Conservation (phyloP, 2,888 invertebrate genomes). For the Trissolcus japonicus region DNA sequence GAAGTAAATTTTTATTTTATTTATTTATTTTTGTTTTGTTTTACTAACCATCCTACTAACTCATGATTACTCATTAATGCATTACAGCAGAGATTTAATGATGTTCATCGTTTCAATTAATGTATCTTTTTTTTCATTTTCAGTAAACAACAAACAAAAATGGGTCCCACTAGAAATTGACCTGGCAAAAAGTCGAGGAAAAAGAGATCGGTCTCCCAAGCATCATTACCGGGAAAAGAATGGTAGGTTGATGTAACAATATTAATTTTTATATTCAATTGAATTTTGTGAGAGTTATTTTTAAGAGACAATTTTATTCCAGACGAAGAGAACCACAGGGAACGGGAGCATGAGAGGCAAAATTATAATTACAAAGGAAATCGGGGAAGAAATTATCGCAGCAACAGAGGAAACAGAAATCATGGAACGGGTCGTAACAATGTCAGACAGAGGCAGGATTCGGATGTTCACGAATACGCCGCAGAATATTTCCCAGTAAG, state of each 20-base stretch:
- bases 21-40: slow-evolving; percentile 30
- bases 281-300: neutral
- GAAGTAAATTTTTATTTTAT: slow-evolving; percentile 36
- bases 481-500: slow-evolving; percentile 76
- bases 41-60: slow-evolving; percentile 2
- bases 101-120: neutral
- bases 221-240: slow-evolving; percentile 72
- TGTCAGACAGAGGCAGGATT: slow-evolving; percentile 76
- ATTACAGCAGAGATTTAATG: no score
- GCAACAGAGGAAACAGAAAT: slow-evolving; percentile 76
- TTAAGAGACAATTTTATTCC: neutral
- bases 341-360: slow-evolving; percentile 71
- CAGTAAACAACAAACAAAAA: slow-evolving; percentile 82
- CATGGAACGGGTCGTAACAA: slow-evolving; percentile 77
- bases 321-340: slow-evolving; percentile 71
- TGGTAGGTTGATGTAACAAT: slow-evolving; percentile 59
- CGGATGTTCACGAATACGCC: slow-evolving; percentile 77
- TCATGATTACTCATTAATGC: no score
- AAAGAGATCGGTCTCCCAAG: slow-evolving; percentile 80
- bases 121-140: slow-evolving; percentile 35
- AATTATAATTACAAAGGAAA: slow-evolving; percentile 67
- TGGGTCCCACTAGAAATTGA: slow-evolving; percentile 96
- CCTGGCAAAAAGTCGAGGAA: slow-evolving; percentile 82
- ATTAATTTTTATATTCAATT: neutral
- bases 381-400: slow-evolving; percentile 72